Evolutionary conservation across 2,888 invertebrate species (phyloP).

Genomic region (Leucania comma): DNA sequence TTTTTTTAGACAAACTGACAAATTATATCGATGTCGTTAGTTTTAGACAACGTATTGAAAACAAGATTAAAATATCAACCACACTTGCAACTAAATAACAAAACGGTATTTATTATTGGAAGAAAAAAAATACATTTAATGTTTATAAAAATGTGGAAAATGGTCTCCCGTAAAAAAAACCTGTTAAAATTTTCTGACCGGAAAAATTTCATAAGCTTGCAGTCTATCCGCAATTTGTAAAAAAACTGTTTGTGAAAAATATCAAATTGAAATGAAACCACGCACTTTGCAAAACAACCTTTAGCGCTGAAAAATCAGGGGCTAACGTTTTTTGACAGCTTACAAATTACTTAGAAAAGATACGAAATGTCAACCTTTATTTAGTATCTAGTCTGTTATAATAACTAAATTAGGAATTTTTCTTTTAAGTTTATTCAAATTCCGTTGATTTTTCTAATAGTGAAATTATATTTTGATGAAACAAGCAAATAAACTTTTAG

Average conservation of each 20-base stretch:
- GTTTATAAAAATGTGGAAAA: neutral
- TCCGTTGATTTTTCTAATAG: neutral
- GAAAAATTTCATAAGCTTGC: neutral
- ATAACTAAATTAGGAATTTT: conserved; percentile 2
- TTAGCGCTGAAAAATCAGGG: conserved; percentile 54
- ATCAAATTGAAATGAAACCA: conserved; percentile 50
- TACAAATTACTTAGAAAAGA: conserved; percentile 44
- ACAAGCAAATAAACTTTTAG: too few species aligned
- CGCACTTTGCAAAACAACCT: conserved; percentile 30
- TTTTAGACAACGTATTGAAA: too few species aligned
- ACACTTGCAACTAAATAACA: too few species aligned
- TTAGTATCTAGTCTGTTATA: conserved; percentile 18
- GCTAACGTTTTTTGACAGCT: conserved; percentile 44
- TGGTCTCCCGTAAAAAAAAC: neutral
- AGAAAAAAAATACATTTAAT: too few species aligned
- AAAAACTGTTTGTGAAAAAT: conserved; percentile 35
- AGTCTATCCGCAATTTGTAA: conserved; percentile 19
- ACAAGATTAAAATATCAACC: neutral
- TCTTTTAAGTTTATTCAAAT: neutral
- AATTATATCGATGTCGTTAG: too few species aligned
- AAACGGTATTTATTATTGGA: too few species aligned
- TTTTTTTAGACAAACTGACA: too few species aligned
- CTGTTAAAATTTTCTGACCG: conserved; percentile 2
- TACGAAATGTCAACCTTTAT: conserved; percentile 34
- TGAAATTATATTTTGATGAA: too few species aligned